phyloP scores from a whole-genome alignment of 2,888 invertebrate species.

The Cephus sareptanus region DNA sequence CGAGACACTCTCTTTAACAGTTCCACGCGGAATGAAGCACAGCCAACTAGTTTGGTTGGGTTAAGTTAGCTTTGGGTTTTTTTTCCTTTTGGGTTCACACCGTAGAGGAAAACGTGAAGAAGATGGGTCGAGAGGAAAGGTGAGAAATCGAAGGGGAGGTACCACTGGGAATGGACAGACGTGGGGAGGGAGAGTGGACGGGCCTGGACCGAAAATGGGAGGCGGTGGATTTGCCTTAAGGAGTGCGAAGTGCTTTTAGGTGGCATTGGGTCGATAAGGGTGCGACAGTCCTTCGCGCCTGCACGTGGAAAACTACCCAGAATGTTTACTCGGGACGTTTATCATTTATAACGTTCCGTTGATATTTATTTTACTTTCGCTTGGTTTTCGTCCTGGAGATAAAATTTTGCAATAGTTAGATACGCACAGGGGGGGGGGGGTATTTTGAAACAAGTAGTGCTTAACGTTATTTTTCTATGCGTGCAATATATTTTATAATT shows the following conservation, averaged over 20 bases:
- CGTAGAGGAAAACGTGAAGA: background rate
- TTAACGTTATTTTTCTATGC: too few species aligned
- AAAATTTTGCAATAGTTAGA: too few species aligned
- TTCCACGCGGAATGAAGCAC: background rate
- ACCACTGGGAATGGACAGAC: background rate
- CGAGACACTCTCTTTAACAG: background rate
- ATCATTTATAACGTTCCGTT: background rate
- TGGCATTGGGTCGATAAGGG: conserved; percentile 9
- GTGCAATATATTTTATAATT: too few species aligned
- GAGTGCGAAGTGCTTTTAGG: background rate
- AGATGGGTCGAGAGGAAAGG: background rate
- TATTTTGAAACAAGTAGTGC: too few species aligned
- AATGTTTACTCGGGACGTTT: background rate
- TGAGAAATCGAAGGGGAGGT: background rate
- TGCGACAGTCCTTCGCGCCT: conserved; percentile 6
- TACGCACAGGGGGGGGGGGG: too few species aligned
- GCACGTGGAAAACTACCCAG: conserved; percentile 1
- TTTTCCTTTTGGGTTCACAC: too few species aligned
- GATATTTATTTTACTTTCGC: background rate
- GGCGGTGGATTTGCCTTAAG: conserved; percentile 1
- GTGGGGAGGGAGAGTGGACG: background rate
- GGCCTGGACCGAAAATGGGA: background rate
- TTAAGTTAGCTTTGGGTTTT: background rate
- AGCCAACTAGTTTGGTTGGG: too few species aligned
- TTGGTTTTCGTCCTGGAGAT: too few species aligned